Evolutionary conservation across 2,888 invertebrate species (phyloP).

Genomic region (Drosophila setosimentum): DNA sequence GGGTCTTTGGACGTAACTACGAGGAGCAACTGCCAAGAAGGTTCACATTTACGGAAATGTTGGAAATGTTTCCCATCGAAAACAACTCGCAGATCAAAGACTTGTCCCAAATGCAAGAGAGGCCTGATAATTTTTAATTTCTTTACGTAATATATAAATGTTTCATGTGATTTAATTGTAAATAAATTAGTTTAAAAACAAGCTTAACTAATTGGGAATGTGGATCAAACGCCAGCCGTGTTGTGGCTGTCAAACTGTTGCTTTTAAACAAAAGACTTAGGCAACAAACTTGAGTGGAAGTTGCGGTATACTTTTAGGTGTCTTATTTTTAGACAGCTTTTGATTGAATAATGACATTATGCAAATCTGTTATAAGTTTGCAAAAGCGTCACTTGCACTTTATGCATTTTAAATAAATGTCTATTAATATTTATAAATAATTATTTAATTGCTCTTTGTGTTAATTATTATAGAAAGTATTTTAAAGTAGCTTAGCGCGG

Average conservation of each 20-base stretch:
- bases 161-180: slow-evolving; percentile 33
- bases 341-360: too few relatives aligned
- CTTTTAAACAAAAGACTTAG: slow-evolving; percentile 59
- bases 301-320: slow-evolving; percentile 45
- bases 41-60: slow-evolving; percentile 47
- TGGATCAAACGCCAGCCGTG: not conserved
- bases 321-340: not conserved
- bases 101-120: slow-evolving; percentile 52
- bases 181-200: not conserved
- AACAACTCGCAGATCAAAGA: slow-evolving; percentile 56
- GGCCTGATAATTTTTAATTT: slow-evolving; percentile 67
- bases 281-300: slow-evolving; percentile 53
- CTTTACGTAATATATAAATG: not conserved
- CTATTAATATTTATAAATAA: too few relatives aligned
- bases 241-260: slow-evolving; percentile 2
- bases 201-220: not conserved
- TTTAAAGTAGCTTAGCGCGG: too few relatives aligned
- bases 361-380: not conserved
- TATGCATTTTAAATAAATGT: not conserved
- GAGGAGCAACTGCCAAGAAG: slow-evolving; percentile 39
- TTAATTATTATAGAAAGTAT: too few relatives aligned
- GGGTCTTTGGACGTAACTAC: slow-evolving; percentile 88
- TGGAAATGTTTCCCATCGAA: slow-evolving; percentile 61
- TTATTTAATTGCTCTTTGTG: too few relatives aligned
- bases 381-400: not conserved